Evolutionary conservation across 1,140 invertebrate genomes (phyloP), one percentile per base, ranked within the genome.

Genomic region (Drosophila equinoxialis): DNA sequence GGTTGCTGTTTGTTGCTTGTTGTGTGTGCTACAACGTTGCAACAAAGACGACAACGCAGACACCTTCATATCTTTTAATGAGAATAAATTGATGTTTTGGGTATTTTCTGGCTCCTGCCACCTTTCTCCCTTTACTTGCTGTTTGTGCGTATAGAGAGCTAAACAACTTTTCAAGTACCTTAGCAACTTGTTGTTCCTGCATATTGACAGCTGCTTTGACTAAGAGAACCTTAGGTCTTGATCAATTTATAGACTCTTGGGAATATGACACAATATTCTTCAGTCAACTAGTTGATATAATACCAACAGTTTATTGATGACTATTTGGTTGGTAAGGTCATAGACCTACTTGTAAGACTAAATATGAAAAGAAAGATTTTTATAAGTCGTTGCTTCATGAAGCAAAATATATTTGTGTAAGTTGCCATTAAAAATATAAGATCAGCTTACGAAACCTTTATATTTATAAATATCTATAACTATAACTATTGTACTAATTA

Each of bases 11-110:
- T 17, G 45, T 14, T 48, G 11, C 30, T 48, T 51, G 8, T 45
- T 45, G 42, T 51, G 45, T 45, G 42, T 51, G 45, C 17, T 23
- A n/a, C 45, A 51, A 51, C 17, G 66, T 13, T 63, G 79, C 65
- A 68, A 65, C 45, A 70, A 86, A 57, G 82, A 83, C 82, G 82
- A 86, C 79, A 87, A 72, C 8, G 57, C 69, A 74, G 89, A 87
- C 77, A 84, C 84, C 84, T 89, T 90, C 85, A 81, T 90, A 90
- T 84, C 77, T 90, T 89, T 89, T 90, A 89, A 89, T 89, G 84
- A 89, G 84, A 89, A 89, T 89, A 89, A 89, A 89, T 89, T 89
- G 84, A 89, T 89, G 85, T 89, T 89, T 89, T 81, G 84, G 84
- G 84, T 79, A 89, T 89, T 89, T 89, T 89, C 73, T 83, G 71